Evolutionary conservation across 1,140 invertebrate genomes (phyloP).

Genomic region (Pentalonia nigronervosa): DNA sequence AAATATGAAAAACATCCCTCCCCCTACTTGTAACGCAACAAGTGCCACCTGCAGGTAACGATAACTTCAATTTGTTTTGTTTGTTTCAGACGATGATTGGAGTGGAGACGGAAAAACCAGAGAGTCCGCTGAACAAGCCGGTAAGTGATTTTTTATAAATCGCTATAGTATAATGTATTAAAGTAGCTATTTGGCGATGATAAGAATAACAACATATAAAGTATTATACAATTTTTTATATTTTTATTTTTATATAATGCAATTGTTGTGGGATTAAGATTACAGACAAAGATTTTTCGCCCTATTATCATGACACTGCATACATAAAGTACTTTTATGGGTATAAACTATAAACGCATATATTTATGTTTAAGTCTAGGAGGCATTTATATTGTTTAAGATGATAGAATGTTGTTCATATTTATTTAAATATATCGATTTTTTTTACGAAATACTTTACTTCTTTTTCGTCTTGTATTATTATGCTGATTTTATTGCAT

Average conservation of each 20-base stretch:
- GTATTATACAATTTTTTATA: background rate
- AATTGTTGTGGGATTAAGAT: background rate
- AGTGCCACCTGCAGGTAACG: background rate
- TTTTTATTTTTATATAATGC: background rate
- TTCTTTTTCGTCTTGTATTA: background rate
- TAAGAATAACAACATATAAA: background rate
- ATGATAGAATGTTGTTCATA: background rate
- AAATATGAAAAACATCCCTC: background rate
- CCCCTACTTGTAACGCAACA: background rate
- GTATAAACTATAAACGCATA: background rate
- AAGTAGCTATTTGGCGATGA: background rate
- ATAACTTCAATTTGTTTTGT: conserved; percentile 47
- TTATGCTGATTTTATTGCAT: background rate
- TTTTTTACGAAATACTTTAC: background rate
- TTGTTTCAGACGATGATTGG: conserved; percentile 67
- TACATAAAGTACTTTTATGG: background rate
- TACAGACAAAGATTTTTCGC: background rate
- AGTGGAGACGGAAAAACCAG: conserved; percentile 66
- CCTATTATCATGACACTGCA: background rate
- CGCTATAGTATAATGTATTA: background rate
- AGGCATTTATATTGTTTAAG: background rate
- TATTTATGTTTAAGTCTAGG: background rate
- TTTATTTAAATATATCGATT: background rate
- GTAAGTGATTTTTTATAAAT: conserved; percentile 63
- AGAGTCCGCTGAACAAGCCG: conserved; percentile 64